phyloP scores from a whole-genome alignment of 2,888 invertebrate species.

The Platycnemis pennipes region DNA sequence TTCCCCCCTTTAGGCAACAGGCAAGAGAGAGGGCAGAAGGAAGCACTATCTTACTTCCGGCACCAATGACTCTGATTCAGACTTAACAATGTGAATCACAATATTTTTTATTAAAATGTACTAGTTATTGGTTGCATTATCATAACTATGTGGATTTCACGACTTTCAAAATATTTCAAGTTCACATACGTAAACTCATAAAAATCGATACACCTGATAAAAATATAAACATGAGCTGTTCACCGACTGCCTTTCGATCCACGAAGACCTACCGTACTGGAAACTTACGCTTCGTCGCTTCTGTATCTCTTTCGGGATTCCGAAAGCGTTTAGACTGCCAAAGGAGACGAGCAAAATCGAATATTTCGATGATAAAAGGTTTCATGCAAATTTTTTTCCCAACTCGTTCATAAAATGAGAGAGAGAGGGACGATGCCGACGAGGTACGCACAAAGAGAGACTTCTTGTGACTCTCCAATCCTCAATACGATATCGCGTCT shows the following conservation, averaged over 20 bases:
- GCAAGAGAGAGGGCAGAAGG: too few species aligned
- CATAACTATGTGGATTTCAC: not conserved
- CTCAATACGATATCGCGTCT: not conserved
- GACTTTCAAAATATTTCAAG: not conserved
- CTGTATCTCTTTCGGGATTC: not conserved
- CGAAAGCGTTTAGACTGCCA: not conserved
- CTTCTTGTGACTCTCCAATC: not conserved
- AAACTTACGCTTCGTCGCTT: not conserved
- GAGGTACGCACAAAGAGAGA: not conserved
- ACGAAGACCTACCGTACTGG: not conserved
- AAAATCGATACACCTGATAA: not conserved
- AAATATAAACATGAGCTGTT: not conserved
- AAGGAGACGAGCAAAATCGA: not conserved
- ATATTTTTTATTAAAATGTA: too few species aligned
- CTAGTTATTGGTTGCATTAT: not conserved
- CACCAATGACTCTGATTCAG: too few species aligned
- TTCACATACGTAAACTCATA: not conserved
- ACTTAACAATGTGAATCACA: too few species aligned
- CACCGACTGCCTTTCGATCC: not conserved
- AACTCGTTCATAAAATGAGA: not conserved
- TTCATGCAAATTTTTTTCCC: not conserved
- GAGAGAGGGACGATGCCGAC: not conserved
- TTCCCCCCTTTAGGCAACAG: too few species aligned
- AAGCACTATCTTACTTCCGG: too few species aligned
- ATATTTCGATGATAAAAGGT: not conserved